These are phyloP conservation scores for Regulus satrapa DNA, from an alignment of 2,113 vertebrate genomes.

Conservation along the genomic window DNA sequence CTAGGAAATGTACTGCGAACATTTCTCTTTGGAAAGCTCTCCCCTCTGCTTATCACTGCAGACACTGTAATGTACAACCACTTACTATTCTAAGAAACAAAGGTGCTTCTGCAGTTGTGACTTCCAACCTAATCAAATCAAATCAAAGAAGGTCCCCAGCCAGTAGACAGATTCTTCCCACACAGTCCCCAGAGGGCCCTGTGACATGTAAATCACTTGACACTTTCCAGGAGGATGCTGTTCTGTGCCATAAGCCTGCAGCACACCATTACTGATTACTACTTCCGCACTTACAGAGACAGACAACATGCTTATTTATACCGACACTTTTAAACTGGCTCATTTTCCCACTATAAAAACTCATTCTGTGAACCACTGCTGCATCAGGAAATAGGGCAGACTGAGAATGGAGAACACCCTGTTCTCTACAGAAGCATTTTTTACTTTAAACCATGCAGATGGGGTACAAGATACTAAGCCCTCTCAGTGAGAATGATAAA, in stretches of 20 bases:
- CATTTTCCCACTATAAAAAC: constrained; percentile 3
- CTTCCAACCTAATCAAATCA: constrained; percentile 8
- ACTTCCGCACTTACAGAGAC: background rate
- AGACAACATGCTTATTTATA: constrained; percentile 25
- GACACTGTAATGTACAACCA: background rate
- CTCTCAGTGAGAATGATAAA: background rate
- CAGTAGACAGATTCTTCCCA: background rate
- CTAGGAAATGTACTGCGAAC: background rate
- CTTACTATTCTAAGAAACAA: constrained; percentile 9
- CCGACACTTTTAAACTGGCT: constrained; percentile 13
- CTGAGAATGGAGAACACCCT: background rate
- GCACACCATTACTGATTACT: background rate
- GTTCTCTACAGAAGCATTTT: background rate
- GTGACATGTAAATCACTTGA: constrained; percentile 22
- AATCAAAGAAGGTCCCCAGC: background rate
- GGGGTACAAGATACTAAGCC: background rate
- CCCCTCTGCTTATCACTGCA: background rate
- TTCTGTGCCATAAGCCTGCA: background rate
- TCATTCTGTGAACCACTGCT: background rate
- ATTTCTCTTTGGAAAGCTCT: background rate
- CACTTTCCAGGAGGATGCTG: background rate
- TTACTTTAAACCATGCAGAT: background rate
- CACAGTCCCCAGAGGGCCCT: background rate
- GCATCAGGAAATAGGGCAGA: background rate
- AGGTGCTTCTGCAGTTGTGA: constrained; percentile 1